Evolutionary conservation across 2,888 invertebrate genomes (phyloP).

Genomic region (Ctena decussata): DNA sequence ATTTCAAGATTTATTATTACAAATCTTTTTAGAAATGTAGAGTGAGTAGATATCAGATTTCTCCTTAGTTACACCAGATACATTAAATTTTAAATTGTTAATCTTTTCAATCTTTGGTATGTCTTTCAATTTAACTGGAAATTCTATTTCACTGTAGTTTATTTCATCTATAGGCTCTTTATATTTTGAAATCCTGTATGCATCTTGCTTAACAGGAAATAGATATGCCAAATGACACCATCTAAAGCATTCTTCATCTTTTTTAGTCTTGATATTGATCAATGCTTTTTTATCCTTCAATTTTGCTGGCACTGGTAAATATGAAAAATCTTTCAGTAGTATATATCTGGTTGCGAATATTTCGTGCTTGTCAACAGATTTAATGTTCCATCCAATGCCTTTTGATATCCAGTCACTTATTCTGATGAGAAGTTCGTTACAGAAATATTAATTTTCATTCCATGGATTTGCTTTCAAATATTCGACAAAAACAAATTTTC

Average conservation of each 20-base stretch:
- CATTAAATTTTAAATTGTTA: not conserved
- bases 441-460: no score
- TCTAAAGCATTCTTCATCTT: not conserved
- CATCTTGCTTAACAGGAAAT: not conserved
- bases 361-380: no score
- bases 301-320: no score
- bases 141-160: no score
- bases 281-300: no score
- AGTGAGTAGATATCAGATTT: not conserved
- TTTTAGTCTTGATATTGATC: not conserved
- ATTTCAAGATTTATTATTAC: not conserved
- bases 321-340: no score
- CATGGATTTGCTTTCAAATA: no score
- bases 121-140: not conserved
- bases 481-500: no score
- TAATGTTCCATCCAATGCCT: no score
- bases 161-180: not conserved
- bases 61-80: not conserved
- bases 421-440: no score
- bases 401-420: no score
- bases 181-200: not conserved
- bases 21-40: not conserved
- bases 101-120: not conserved
- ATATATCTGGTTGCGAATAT: no score
- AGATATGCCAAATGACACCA: not conserved